These are phyloP conservation scores for Microctonus brassicae DNA, from an alignment of 2,888 invertebrate species.

Conservation along the genomic window DNA sequence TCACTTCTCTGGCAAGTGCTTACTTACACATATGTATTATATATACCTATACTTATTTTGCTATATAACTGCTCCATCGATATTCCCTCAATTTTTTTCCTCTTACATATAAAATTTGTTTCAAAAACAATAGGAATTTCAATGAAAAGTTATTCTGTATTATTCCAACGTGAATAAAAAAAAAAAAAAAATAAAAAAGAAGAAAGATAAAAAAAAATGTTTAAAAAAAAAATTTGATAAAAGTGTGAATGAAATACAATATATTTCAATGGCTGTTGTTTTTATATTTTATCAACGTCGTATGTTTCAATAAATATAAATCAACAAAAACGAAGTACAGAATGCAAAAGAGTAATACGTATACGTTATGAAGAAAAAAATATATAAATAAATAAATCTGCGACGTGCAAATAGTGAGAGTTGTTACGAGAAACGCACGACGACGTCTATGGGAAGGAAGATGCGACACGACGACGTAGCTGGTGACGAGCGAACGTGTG, in stretches of 20 bases:
- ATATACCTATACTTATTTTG: background rate
- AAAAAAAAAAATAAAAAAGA: background rate
- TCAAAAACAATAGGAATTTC: background rate
- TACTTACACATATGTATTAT: background rate
- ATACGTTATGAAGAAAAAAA: background rate
- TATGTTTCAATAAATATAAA: conserved; percentile 11
- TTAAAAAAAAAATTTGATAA: background rate
- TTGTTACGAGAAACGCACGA: conserved; percentile 21
- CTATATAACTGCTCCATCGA: background rate
- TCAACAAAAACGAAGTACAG: conserved; percentile 13
- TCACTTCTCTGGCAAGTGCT: conserved; percentile 5
- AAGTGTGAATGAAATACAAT: no score
- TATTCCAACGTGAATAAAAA: background rate
- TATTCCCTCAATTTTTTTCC: background rate
- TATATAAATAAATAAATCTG: conserved; percentile 10
- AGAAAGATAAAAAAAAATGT: background rate
- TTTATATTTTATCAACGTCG: background rate
- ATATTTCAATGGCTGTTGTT: no score
- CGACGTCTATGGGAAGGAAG: conserved; percentile 9
- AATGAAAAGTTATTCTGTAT: background rate
- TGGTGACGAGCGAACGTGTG: conserved; percentile 13
- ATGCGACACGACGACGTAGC: conserved; percentile 1
- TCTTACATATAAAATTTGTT: background rate
- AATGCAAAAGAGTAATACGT: background rate
- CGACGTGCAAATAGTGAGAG: conserved; percentile 30